Conservation (phyloP, 2,797 vertebrate genomes). For the Oryzias sinensis region DNA sequence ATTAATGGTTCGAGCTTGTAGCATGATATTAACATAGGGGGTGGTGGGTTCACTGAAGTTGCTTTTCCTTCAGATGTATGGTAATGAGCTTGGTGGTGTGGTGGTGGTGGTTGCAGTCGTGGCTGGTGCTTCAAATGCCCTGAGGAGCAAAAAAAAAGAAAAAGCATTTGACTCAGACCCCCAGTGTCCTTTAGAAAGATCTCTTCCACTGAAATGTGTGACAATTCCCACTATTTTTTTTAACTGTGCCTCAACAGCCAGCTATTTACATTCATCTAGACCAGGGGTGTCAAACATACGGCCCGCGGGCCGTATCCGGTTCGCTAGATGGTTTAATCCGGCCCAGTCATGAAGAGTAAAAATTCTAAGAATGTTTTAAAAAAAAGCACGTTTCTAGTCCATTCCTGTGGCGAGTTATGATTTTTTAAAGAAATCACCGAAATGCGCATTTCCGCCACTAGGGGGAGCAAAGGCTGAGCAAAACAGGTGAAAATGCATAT, state of each 20-base stretch:
- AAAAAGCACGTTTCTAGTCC: no score
- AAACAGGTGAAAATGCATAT: no score
- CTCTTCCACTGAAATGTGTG: slow-evolving; percentile 17
- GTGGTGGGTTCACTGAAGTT: slow-evolving; percentile 33
- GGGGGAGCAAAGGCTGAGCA: no score
- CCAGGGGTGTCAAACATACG: no score
- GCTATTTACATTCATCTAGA: background rate
- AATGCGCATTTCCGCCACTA: no score
- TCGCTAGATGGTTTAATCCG: no score
- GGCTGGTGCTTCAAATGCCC: slow-evolving; percentile 7
- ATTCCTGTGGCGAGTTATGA: no score
- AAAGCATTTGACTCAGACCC: background rate
- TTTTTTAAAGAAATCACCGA: no score
- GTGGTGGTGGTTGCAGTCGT: slow-evolving; percentile 24
- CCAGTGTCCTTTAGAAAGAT: slow-evolving; percentile 8
- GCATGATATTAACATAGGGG: slow-evolving; percentile 34
- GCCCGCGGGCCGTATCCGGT: no score
- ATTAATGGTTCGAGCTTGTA: slow-evolving; percentile 26
- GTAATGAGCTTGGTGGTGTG: slow-evolving; percentile 44
- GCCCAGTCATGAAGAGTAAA: no score
- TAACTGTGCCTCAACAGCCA: slow-evolving; percentile 24
- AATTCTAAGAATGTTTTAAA: no score
- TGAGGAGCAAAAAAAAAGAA: background rate
- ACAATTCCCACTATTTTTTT: slow-evolving; percentile 2
- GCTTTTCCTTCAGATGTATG: slow-evolving; percentile 24